Percentiles rank a stretch among this genome's conserved stretches.
Evolutionary conservation across 2,888 invertebrate genomes (phyloP).

Genomic region (Melanostoma scalare): DNA sequence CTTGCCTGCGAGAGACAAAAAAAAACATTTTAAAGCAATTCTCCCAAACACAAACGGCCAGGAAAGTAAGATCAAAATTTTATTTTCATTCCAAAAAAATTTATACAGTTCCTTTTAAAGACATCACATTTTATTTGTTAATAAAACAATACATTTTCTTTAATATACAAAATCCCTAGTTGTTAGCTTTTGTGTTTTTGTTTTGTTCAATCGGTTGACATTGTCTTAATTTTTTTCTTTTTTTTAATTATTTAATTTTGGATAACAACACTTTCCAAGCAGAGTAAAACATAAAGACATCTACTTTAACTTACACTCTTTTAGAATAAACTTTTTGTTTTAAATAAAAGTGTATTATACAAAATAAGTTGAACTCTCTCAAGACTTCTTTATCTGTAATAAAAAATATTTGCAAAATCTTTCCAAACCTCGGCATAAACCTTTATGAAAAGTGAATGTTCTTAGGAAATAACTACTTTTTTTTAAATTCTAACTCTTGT

Average conservation of each 20-base stretch:
- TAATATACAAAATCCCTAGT: slow-evolving; percentile 15
- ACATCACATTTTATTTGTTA: too few relatives aligned
- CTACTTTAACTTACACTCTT: background rate
- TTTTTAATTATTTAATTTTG: slow-evolving; percentile 41
- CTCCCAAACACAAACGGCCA: too few relatives aligned
- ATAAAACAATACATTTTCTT: background rate
- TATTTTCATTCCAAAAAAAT: too few relatives aligned
- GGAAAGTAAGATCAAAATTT: too few relatives aligned
- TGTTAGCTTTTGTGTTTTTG: slow-evolving; percentile 48
- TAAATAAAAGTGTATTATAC: slow-evolving; percentile 14
- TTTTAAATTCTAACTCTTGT: slow-evolving; percentile 28
- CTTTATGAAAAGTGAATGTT: slow-evolving; percentile 37
- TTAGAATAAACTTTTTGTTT: slow-evolving; percentile 13
- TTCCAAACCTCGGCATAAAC: slow-evolving; percentile 7
- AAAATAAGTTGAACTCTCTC: background rate
- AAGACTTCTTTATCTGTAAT: slow-evolving; percentile 1
- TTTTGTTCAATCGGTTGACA: slow-evolving; percentile 18
- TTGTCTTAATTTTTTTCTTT: background rate
- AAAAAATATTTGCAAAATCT: background rate
- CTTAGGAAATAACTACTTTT: slow-evolving; percentile 24
- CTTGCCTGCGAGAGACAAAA: too few relatives aligned
- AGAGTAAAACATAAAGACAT: slow-evolving; percentile 14
- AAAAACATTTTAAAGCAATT: too few relatives aligned
- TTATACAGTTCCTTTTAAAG: too few relatives aligned
- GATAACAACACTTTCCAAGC: slow-evolving; percentile 57